These are phyloP conservation scores for Coelopa pilipes DNA, from an alignment of 2,888 invertebrate species.

Conservation along the genomic window DNA sequence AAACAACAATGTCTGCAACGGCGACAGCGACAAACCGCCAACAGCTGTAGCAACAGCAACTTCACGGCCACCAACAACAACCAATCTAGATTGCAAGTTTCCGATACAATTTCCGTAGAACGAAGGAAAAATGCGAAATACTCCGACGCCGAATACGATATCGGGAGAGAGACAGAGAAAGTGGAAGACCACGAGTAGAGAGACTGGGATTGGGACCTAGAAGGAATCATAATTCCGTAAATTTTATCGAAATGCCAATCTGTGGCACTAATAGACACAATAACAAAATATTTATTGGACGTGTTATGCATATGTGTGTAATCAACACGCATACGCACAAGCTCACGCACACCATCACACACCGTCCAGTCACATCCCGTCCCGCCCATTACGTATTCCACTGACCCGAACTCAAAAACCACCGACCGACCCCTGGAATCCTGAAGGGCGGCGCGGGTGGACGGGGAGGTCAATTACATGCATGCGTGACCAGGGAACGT, in stretches of 20 bases:
- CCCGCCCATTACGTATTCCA: not conserved
- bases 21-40: not conserved
- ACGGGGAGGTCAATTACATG: slow-evolving; percentile 7
- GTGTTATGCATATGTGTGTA: not conserved
- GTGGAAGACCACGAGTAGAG: too few relatives aligned
- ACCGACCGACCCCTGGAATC: not conserved
- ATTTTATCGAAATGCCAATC: slow-evolving; percentile 13
- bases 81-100: not conserved
- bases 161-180: too few relatives aligned
- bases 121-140: not conserved
- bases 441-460: not conserved
- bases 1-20: too few relatives aligned
- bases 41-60: not conserved
- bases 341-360: not conserved
- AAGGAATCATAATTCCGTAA: too few relatives aligned
- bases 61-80: not conserved
- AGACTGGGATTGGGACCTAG: too few relatives aligned
- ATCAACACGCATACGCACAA: slow-evolving; percentile 17
- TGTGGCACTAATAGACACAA: slow-evolving; percentile 17
- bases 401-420: not conserved
- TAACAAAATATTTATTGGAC: slow-evolving; percentile 20
- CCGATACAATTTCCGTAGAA: not conserved
- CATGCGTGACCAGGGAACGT: slow-evolving; percentile 42
- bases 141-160: not conserved
- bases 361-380: not conserved